Conservation (phyloP, 64 coral and sea anemone genomes). For the Cladopsammia gracilis region DNA sequence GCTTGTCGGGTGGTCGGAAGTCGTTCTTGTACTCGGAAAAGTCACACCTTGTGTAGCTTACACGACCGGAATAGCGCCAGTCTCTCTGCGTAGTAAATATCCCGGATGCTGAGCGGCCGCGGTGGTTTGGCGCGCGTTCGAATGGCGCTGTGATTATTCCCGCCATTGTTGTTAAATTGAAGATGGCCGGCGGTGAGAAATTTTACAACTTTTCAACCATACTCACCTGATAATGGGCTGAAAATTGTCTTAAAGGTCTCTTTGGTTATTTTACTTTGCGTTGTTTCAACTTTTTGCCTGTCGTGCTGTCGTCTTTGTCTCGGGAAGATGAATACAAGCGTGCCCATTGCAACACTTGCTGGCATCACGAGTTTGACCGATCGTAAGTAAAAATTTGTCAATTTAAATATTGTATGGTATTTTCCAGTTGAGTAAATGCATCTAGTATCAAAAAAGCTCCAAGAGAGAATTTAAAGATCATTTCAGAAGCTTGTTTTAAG, state of each 20-base stretch:
- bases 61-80: background rate
- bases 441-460: too few species aligned
- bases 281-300: background rate
- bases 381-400: slow-evolving; percentile 78
- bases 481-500: too few species aligned
- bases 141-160: slow-evolving; percentile 82
- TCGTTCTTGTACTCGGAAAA: too few species aligned
- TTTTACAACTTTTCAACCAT: slow-evolving; percentile 52
- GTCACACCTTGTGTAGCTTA: slow-evolving; percentile 1
- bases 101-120: slow-evolving; percentile 86
- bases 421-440: background rate
- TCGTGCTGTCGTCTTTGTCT: background rate
- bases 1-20: too few species aligned
- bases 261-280: background rate
- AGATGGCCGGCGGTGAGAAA: slow-evolving; percentile 72
- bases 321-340: slow-evolving; percentile 87
- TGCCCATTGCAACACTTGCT: slow-evolving; percentile 94
- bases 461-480: too few species aligned
- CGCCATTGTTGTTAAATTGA: slow-evolving; percentile 91
- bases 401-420: background rate
- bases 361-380: slow-evolving; percentile 90
- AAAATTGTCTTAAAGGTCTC: background rate
- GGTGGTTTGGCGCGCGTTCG: slow-evolving; percentile 96
- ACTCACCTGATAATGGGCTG: slow-evolving; percentile 21
- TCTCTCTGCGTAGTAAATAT: background rate